Evolutionary conservation across 2,888 invertebrate species (phyloP).

Genomic region (Platypus cylindrus): DNA sequence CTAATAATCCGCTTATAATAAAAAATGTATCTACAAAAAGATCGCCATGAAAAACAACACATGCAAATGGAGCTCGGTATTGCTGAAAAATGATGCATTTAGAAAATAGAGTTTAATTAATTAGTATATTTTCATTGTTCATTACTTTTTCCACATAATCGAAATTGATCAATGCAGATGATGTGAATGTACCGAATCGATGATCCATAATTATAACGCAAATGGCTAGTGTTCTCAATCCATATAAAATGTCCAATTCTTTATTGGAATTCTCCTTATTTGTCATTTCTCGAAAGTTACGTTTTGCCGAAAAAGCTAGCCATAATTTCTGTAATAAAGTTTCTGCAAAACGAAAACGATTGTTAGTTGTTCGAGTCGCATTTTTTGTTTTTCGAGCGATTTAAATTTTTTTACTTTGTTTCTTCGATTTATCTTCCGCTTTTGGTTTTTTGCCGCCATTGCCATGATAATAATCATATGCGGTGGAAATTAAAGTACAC

Average conservation of each 20-base stretch:
- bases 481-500: conserved; percentile 28
- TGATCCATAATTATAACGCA: conserved; percentile 45
- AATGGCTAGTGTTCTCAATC: conserved; percentile 44
- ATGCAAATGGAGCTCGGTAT: conserved; percentile 31
- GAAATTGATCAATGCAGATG: conserved; percentile 44
- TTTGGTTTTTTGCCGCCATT: conserved; percentile 13
- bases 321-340: conserved; percentile 14
- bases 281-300: conserved; percentile 33
- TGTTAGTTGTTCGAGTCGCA: too few species aligned
- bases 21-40: conserved; percentile 54
- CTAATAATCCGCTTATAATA: conserved; percentile 46
- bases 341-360: too few species aligned
- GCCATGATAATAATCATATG: conserved; percentile 28
- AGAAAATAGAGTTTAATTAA: not conserved
- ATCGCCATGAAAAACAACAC: conserved; percentile 46
- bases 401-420: too few species aligned
- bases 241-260: conserved; percentile 43
- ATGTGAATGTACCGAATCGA: conserved; percentile 40
- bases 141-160: conserved; percentile 41
- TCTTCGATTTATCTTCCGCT: conserved; percentile 22
- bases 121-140: conserved; percentile 1
- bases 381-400: too few species aligned
- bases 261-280: conserved; percentile 33
- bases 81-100: conserved; percentile 24
- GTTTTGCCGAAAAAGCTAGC: conserved; percentile 29